Conservation (phyloP, 2,113 vertebrate species). For the Mionectes macconnelli region DNA sequence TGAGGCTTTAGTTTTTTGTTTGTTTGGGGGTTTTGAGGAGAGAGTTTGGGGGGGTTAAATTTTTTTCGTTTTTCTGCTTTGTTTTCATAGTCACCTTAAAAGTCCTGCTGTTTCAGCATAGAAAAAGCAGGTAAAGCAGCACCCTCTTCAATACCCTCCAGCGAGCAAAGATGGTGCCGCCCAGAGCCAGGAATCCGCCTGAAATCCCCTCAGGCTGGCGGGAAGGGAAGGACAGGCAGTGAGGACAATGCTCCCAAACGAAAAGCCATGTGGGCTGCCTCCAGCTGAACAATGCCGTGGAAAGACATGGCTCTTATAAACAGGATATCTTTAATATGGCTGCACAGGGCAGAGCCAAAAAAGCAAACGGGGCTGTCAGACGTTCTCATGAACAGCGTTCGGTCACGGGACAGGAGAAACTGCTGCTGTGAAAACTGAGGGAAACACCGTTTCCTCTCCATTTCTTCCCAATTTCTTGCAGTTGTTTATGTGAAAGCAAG, state of each 20-base stretch:
- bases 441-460: not conserved
- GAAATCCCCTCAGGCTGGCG: not conserved
- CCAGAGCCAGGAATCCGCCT: not conserved
- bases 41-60: not conserved
- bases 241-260: slow-evolving; percentile 4
- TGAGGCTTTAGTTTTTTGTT: not conserved
- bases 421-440: not conserved
- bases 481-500: not conserved
- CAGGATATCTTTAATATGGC: slow-evolving; percentile 60
- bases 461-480: not conserved
- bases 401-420: not conserved
- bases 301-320: slow-evolving; percentile 44
- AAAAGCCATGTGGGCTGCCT: slow-evolving; percentile 54
- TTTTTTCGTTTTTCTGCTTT: not conserved
- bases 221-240: slow-evolving; percentile 1
- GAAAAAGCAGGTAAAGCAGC: not conserved
- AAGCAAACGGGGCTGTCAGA: not conserved
- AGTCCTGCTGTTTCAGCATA: not conserved
- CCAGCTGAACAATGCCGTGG: slow-evolving; percentile 45
- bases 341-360: slow-evolving; percentile 47
- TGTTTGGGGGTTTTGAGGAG: not conserved
- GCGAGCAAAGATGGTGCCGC: not conserved
- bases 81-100: not conserved
- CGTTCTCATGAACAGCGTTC: not conserved
- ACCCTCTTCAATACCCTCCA: accelerated